Conservation (phyloP, 2,888 invertebrate species). For the Lasioglossum zephyrum region DNA sequence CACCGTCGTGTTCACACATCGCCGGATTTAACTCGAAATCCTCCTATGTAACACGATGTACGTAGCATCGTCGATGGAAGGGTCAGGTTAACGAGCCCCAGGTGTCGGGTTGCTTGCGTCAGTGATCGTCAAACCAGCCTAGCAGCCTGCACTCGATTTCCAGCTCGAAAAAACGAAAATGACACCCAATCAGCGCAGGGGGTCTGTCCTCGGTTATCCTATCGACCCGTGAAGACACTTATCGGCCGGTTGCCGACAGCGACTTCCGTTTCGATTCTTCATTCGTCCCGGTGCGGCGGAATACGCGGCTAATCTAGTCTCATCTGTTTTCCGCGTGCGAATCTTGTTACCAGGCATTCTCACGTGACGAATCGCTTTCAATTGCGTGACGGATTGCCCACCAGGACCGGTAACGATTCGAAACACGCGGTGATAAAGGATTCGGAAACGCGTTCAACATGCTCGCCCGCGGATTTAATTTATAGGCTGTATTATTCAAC, state of each 20-base stretch:
- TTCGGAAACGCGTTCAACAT: slow-evolving; percentile 1
- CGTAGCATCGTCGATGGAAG: slow-evolving; percentile 28
- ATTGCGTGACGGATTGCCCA: slow-evolving; percentile 15
- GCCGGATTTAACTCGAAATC: slow-evolving; percentile 42
- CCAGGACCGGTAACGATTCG: not conserved
- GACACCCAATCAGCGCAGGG: not conserved
- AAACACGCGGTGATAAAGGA: slow-evolving; percentile 3
- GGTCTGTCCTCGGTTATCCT: slow-evolving; percentile 10
- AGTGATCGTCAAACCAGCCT: slow-evolving; percentile 35
- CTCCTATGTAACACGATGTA: slow-evolving; percentile 43
- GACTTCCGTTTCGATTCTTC: slow-evolving; percentile 17
- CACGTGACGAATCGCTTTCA: slow-evolving; percentile 17
- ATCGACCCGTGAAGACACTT: not conserved
- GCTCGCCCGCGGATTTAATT: not conserved
- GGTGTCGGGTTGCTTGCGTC: slow-evolving; percentile 40
- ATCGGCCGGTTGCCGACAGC: not conserved
- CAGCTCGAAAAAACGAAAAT: not conserved
- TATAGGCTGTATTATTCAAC: slow-evolving; percentile 3
- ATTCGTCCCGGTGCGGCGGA: not conserved
- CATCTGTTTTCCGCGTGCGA: slow-evolving; percentile 16
- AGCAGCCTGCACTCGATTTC: not conserved
- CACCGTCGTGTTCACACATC: slow-evolving; percentile 13
- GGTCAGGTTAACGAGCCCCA: slow-evolving; percentile 36
- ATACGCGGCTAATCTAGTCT: slow-evolving; percentile 20
- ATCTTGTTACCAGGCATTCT: slow-evolving; percentile 16